Percentiles rank a stretch among this genome's conserved stretches.
These are phyloP conservation scores for Urocyon cinereoargenteus DNA, from an alignment of 2,797 vertebrate genomes.

Conservation along the genomic window DNA sequence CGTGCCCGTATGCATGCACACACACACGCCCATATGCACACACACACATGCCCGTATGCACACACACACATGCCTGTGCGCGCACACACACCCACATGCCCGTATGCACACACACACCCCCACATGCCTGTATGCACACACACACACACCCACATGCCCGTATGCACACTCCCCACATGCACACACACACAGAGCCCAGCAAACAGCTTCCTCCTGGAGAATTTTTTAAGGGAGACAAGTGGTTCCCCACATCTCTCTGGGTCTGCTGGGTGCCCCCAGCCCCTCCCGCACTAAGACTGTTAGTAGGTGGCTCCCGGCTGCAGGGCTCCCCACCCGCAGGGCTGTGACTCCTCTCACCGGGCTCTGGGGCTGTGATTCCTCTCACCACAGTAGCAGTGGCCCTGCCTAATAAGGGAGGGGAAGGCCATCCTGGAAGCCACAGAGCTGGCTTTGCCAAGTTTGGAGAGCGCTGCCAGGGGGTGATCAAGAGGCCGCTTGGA, in stretches of 20 bases:
- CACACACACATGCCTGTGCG: background rate
- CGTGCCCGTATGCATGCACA: too few relatives aligned
- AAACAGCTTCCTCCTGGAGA: background rate
- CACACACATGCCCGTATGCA: background rate
- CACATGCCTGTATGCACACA: background rate
- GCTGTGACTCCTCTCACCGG: background rate
- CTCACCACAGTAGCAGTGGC: fast-evolving
- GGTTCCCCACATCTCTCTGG: background rate
- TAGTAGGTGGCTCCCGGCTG: background rate
- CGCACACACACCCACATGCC: background rate
- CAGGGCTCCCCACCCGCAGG: background rate
- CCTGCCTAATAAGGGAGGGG: background rate
- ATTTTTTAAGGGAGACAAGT: background rate
- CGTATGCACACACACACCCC: background rate
- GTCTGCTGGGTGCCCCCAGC: background rate
- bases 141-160: background rate
- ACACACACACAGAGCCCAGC: background rate
- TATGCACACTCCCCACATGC: too few relatives aligned
- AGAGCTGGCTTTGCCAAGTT: background rate
- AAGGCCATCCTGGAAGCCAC: background rate
- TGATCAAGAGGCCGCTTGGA: background rate
- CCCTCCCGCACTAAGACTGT: fast-evolving
- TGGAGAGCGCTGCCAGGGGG: fast-evolving
- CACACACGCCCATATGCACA: too few relatives aligned
- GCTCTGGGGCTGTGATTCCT: background rate